Base-by-base conservation (phyloP, 2,888 invertebrate species). In the Amitus sp. region DNA sequence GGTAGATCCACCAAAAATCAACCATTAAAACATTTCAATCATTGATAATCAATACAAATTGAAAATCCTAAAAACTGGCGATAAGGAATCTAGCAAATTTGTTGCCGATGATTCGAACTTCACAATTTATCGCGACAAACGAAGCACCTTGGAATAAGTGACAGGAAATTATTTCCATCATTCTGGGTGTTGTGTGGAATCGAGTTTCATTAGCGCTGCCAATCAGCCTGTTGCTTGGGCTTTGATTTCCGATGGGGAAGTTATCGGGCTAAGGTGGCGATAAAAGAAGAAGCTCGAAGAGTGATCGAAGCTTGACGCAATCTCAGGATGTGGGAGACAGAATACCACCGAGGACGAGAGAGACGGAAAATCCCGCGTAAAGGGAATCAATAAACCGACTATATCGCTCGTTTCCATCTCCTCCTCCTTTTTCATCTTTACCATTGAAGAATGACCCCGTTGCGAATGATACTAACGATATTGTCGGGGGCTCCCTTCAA, bases 371-470 rank as follows among this genome's bases (percentile, higher is more conserved):
- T 70, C 51, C 57, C 70, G 74, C 73, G 73, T 72, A 75, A 76
- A 75, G 73, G 76, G 72, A 76, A 76, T 76, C 76, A 75, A 76
- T 76, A 76, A 76, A 76, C 71, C 68, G 71, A 70, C 73, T 69
- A 74, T 74, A 52, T 58, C 40, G 58, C 72, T 74, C 68, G 67
- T 63, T 69, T 68, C 63, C 66, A 66, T 62, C 62, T 64, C 58
- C 66, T 58, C 51, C 37, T 55, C 55, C n/a, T n/a, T 42, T 42
- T 71, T 64, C 66, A 72, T 69, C 69, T 47, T 62, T 51, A 53
- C 33, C 51, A 48, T 17, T 40, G 40, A 43, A 51, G 51, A 47
- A 51, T 54, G 47, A 54, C 48, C 45, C 42, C 43, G 45, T 42
- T 47, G 51, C 39, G 52, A 46, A 51, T 56, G 49, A 30, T 48